Conservation (phyloP, 2,888 invertebrate species). For the Anticlea derivata region DNA sequence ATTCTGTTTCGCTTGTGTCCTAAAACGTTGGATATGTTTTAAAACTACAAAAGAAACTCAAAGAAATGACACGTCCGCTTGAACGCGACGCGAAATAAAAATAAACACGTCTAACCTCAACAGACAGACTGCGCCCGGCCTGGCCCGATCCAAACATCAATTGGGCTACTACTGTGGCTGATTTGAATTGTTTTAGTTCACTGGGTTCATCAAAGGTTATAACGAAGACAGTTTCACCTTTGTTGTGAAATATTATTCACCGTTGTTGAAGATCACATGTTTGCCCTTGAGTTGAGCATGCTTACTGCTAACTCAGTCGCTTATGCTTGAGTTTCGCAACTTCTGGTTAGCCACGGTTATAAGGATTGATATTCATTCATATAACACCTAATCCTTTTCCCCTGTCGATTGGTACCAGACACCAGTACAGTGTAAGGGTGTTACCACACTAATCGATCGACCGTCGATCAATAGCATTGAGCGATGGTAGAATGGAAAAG, state of each 20-base stretch:
- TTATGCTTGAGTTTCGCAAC: conserved; percentile 57
- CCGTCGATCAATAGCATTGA: too few relatives aligned
- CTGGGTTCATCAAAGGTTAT: neutral
- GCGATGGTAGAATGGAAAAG: too few relatives aligned
- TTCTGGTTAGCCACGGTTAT: conserved; percentile 54
- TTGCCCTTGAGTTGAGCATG: conserved; percentile 42
- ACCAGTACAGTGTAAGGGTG: too few relatives aligned
- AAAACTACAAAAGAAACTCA: conserved; percentile 59
- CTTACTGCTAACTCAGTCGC: conserved; percentile 55
- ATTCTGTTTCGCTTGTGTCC: conserved; percentile 10
- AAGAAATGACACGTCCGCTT: conserved; percentile 67
- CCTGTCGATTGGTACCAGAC: neutral
- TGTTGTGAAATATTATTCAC: conserved; percentile 33
- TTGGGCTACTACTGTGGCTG: conserved; percentile 32
- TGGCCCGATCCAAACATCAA: conserved; percentile 30
- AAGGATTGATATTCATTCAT: conserved; percentile 12
- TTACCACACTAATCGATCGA: too few relatives aligned
- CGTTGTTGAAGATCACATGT: conserved; percentile 38
- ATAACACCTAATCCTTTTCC: neutral
- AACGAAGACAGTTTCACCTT: neutral
- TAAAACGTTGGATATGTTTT: conserved; percentile 29
- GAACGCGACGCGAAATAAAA: conserved; percentile 61
- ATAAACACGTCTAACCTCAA: conserved; percentile 50
- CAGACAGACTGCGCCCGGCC: conserved; percentile 31
- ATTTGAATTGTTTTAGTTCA: conserved; percentile 7